Percentiles rank a stretch among this genome's conserved stretches.
Evolutionary conservation across 1,140 invertebrate genomes (phyloP).

Genomic region (Drosophila varians): DNA sequence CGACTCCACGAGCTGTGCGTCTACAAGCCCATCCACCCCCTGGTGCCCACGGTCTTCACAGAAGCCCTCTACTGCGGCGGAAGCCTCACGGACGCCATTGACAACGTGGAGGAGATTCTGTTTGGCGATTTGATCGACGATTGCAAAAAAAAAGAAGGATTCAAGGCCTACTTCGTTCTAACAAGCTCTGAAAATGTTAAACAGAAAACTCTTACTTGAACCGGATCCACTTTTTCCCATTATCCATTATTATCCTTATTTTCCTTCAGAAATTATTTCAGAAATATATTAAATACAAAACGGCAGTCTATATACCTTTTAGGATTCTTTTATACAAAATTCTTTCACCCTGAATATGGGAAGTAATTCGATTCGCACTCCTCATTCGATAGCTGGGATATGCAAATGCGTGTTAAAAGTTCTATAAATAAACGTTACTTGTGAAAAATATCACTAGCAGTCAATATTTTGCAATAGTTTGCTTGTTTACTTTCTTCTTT

Average conservation of each 20-base stretch:
- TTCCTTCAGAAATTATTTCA: too few relatives aligned
- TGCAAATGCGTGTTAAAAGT: too few relatives aligned
- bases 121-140: not conserved
- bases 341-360: too few relatives aligned
- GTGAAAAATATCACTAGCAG: not conserved
- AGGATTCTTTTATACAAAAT: too few relatives aligned
- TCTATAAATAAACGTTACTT: not conserved
- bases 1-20: not conserved
- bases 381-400: too few relatives aligned
- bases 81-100: not conserved
- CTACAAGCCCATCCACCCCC: not conserved
- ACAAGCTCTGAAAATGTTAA: not conserved
- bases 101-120: not conserved
- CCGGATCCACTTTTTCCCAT: too few relatives aligned
- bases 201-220: too few relatives aligned
- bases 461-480: not conserved
- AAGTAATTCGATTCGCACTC: too few relatives aligned
- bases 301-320: too few relatives aligned
- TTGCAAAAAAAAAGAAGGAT: not conserved
- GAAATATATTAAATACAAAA: too few relatives aligned
- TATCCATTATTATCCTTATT: too few relatives aligned
- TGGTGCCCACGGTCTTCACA: not conserved
- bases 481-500: not conserved
- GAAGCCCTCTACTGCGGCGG: constrained; percentile 13
- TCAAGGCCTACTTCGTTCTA: not conserved